Evolutionary conservation across 2,797 vertebrate genomes (phyloP).

Genomic region (Gadopsis bispinosus): DNA sequence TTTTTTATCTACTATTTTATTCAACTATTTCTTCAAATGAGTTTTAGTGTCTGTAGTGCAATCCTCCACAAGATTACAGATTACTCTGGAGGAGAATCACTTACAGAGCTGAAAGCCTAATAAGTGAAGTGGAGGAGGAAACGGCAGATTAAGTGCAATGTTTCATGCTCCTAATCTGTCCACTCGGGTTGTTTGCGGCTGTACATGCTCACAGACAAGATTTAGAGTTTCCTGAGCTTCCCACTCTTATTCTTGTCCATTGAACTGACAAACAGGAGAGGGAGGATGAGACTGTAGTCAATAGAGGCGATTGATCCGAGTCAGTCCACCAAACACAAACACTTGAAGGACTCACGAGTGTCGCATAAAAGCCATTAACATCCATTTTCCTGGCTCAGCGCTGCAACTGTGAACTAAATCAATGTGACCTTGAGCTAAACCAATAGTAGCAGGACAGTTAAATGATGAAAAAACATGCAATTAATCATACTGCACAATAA

Average conservation of each 20-base stretch:
- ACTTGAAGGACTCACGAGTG: constrained; percentile 56
- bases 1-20: constrained; percentile 38
- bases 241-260: constrained; percentile 31
- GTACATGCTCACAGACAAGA: constrained; percentile 18
- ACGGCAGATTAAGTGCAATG: constrained; percentile 39
- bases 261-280: constrained; percentile 45
- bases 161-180: constrained; percentile 26
- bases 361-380: constrained; percentile 63
- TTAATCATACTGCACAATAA: constrained; percentile 66
- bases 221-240: constrained; percentile 30
- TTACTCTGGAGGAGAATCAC: constrained; percentile 41
- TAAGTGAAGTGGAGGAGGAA: constrained; percentile 45
- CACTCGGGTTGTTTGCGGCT: constrained; percentile 19
- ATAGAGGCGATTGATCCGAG: constrained; percentile 56
- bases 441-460: constrained; percentile 24
- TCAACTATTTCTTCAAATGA: constrained; percentile 54
- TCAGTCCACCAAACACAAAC: constrained; percentile 57
- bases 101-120: constrained; percentile 38
- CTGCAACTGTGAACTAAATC: constrained; percentile 48
- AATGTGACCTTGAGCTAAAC: constrained; percentile 70
- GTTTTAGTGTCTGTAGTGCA: constrained; percentile 39
- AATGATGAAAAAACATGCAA: constrained; percentile 41
- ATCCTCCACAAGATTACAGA: constrained; percentile 48
- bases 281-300: constrained; percentile 42
- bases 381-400: constrained; percentile 59